These are phyloP conservation scores for Diloba caeruleocephala DNA, from an alignment of 2,888 invertebrate species.

Conservation along the genomic window DNA sequence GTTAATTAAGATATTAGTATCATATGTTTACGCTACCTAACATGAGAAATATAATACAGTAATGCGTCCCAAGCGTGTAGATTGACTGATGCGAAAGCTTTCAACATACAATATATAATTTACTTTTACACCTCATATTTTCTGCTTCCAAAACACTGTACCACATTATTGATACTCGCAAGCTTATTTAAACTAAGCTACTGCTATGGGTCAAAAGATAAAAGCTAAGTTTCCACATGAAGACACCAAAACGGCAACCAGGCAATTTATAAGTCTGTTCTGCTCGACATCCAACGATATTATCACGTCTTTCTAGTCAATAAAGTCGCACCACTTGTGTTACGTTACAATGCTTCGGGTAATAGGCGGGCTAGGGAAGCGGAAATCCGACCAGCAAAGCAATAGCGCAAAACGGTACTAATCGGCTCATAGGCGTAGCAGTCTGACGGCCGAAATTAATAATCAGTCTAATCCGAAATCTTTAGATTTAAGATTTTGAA, in stretches of 20 bases:
- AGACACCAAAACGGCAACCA: constrained; percentile 12
- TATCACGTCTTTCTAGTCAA: constrained; percentile 36
- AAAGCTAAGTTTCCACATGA: constrained; percentile 19
- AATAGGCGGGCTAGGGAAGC: constrained; percentile 14
- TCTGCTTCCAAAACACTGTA: too few species aligned
- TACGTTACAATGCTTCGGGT: constrained; percentile 29
- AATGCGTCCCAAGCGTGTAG: too few species aligned
- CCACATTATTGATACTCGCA: too few species aligned
- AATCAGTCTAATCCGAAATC: too few species aligned
- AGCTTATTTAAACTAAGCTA: too few species aligned
- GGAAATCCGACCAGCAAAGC: constrained; percentile 35
- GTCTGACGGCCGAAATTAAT: constrained; percentile 48
- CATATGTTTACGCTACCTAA: too few species aligned
- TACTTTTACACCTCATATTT: too few species aligned
- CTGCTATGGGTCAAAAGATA: constrained; percentile 9
- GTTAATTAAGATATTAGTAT: too few species aligned
- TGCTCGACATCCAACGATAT: constrained; percentile 16
- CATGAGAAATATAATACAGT: too few species aligned
- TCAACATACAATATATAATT: too few species aligned
- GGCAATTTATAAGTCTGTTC: constrained; percentile 27
- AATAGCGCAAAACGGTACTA: constrained; percentile 35
- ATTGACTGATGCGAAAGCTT: too few species aligned
- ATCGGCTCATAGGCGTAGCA: constrained; percentile 38
- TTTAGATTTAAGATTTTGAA: too few species aligned
- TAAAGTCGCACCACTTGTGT: constrained; percentile 35